These are phyloP conservation scores for Eclectus roratus DNA, from an alignment of 2,113 vertebrate genomes.

Conservation along the genomic window DNA sequence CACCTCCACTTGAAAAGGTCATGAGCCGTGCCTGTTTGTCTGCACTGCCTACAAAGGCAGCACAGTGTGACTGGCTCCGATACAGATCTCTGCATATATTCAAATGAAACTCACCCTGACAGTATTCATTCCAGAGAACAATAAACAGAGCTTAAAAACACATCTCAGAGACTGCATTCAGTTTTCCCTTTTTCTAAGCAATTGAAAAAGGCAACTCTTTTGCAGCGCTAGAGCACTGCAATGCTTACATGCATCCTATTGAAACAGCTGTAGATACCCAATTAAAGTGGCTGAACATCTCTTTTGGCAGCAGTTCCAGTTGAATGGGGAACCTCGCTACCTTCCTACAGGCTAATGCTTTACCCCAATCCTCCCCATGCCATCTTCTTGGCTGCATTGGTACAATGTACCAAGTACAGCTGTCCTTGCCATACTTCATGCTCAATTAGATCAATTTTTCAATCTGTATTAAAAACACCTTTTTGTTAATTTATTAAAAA, in stretches of 20 bases:
- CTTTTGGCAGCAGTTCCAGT: not conserved
- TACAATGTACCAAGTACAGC: not conserved
- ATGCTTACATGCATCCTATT: not conserved
- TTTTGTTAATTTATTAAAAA: not conserved
- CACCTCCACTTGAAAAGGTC: not conserved
- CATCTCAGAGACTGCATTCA: conserved; percentile 2
- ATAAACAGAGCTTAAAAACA: conserved; percentile 16
- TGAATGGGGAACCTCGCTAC: not conserved
- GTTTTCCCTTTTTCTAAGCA: not conserved
- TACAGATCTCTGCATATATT: not conserved
- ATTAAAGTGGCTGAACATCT: not conserved
- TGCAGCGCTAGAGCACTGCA: fast-evolving
- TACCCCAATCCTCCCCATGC: not conserved
- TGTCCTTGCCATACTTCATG: not conserved
- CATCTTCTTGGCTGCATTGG: not conserved
- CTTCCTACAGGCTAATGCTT: not conserved
- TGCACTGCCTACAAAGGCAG: not conserved
- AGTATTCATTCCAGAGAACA: not conserved
- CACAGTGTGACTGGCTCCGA: not conserved
- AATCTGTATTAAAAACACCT: not conserved
- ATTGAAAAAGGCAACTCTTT: not conserved
- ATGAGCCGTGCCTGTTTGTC: not conserved
- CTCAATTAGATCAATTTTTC: not conserved
- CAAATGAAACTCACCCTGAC: not conserved
- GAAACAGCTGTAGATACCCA: not conserved